Evolutionary conservation across 2,797 vertebrate genomes (phyloP), one percentile per base, ranked within the genome.

Genomic region (Acanthornis magna): DNA sequence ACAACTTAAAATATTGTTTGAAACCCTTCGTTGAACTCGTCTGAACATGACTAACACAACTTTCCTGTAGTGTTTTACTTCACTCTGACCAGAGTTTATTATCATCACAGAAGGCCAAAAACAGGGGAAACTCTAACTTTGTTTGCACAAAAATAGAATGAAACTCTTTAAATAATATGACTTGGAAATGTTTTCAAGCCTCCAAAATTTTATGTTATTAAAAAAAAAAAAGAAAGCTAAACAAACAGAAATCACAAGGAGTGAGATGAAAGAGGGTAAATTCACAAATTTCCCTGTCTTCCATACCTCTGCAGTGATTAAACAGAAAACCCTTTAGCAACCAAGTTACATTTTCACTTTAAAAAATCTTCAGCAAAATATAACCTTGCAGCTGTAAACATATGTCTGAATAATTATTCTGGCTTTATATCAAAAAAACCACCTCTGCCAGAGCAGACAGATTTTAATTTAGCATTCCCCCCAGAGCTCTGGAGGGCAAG

Each of bases 401-500:
- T 95, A 97, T 97, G 96, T 98, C 97, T 98, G 97, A 98, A 98
- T 97, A 97, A 97, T 98, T 98, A 98, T 97, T 97, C 95, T 94
- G 94, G 96, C 97, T 98, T 97, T 97, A 97, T 97, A 97, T 97
- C 97, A 98, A 97, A 97, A 97, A 97, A 96, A 91, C 82, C 90
- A 71, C 97, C 97, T 97, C 97, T 98, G 97, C 97, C 97, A 97
- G 97, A 97, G 97, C 97, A 97, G 97, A 96, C 97, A 97, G 97
- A 97, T 97, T 98, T 98, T 98, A 98, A 98, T 98, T 97, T 98
- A 97, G 97, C 97, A 97, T 97, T 97, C 97, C 97, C 97, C 96
- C 97, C 97, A 97, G 97, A 97, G 96, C 97, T 97, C 97, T 97
- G 96, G 97, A 98, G 97, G 98, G 98, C 97, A 97, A 98, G 97